These are phyloP conservation scores for Rhabdornis inornatus DNA, from an alignment of 2,113 vertebrate species.

Conservation along the genomic window DNA sequence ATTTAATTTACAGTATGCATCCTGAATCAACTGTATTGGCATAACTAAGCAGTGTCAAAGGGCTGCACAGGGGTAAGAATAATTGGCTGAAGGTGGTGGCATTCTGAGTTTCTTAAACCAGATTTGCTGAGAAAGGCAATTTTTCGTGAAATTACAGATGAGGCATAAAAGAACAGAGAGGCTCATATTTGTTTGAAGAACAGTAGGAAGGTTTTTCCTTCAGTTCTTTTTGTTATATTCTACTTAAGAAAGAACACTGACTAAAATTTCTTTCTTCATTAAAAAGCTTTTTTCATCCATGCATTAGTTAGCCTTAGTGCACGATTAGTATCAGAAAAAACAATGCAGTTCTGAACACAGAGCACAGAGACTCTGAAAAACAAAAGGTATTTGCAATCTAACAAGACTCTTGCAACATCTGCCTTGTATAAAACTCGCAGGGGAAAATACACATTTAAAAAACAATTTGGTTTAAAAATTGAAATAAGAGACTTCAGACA, in stretches of 20 bases:
- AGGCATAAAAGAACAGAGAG: background rate
- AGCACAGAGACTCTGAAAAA: background rate
- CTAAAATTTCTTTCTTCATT: background rate
- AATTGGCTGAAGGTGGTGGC: background rate
- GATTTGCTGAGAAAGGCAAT: background rate
- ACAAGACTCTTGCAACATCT: background rate
- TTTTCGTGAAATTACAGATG: background rate
- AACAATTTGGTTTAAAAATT: slow-evolving; percentile 12
- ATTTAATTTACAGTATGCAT: background rate
- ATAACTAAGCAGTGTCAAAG: background rate
- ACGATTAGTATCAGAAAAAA: background rate
- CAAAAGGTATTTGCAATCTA: slow-evolving; percentile 10
- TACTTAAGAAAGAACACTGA: background rate
- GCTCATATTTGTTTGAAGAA: background rate
- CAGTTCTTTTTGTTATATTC: background rate
- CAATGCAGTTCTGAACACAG: background rate
- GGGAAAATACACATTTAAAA: slow-evolving; percentile 23
- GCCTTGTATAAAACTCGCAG: background rate
- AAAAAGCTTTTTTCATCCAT: background rate
- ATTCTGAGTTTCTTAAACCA: background rate
- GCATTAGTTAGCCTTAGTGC: background rate
- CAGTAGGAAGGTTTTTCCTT: background rate
- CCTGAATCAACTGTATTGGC: background rate
- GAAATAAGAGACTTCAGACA: background rate
- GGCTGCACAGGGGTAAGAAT: background rate